phyloP scores from a whole-genome alignment of 2,888 invertebrate genomes.

The Oligia strigilis region DNA sequence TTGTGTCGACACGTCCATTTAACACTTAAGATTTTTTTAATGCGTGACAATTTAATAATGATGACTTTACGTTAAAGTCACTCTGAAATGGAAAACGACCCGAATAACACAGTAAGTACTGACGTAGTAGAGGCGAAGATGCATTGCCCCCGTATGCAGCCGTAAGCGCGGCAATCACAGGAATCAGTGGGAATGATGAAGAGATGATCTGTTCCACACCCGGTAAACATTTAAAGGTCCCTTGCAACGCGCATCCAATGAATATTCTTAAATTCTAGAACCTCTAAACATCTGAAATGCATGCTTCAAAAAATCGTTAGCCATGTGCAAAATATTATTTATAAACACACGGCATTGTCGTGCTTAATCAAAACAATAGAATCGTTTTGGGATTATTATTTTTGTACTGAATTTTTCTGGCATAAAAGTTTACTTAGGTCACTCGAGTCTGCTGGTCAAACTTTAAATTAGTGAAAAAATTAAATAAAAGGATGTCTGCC shows the following conservation, averaged over 20 bases:
- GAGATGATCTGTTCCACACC: neutral
- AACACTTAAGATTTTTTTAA: constrained; percentile 81
- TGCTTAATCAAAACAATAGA: neutral
- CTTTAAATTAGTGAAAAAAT: neutral
- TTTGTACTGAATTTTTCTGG: neutral
- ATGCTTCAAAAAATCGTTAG: neutral
- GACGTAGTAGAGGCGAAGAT: constrained; percentile 30
- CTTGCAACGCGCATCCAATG: neutral
- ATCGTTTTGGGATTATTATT: neutral
- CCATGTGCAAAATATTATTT: neutral
- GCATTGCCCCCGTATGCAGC: neutral
- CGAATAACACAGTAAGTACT: constrained; percentile 89
- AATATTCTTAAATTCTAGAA: constrained; percentile 4
- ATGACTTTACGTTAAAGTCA: constrained; percentile 86
- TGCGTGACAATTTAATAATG: constrained; percentile 84
- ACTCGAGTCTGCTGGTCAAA: neutral
- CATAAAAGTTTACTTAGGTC: neutral
- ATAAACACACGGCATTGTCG: neutral
- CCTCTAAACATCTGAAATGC: neutral
- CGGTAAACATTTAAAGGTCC: constrained; percentile 4
- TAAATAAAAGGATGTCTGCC: neutral
- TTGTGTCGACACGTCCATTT: constrained; percentile 84
- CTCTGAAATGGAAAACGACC: constrained; percentile 89
- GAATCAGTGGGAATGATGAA: neutral
- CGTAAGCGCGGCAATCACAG: constrained; percentile 1